Base-by-base conservation (phyloP, 2,797 vertebrate genomes). In the Sebastes umbrosus region DNA sequence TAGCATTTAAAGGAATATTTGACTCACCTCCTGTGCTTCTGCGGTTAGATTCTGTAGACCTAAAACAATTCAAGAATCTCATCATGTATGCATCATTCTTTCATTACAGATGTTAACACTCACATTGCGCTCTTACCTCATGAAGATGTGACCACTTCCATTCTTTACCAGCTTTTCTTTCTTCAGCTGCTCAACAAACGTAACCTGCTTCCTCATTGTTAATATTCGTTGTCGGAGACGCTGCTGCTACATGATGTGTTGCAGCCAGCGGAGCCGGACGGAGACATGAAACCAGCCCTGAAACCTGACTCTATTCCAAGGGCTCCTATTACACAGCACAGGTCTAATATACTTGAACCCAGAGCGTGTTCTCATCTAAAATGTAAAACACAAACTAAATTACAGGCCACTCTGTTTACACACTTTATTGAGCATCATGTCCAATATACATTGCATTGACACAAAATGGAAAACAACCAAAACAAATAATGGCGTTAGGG, bases 401-500 rank as follows among this genome's bases (percentile, higher is more conserved):
- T 72, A 84, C 76, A 86, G 83, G 64, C 67, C 22, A 58, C 60
- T 94, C 70, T 79, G 88, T 94, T 94, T 93, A 93, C 93, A 95
- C 93, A 93, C 93, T 96, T 96, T 96, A 96, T 96, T 96, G 87
- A 94, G 93, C 92, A 93, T 94, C 89, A 93, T 91, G 90, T 94
- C 93, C 88, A 94, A 94, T 94, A 95, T 94, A 95, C 93, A 95
- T 92, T 94, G 94, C 93, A 94, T 92, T 89, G 90, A 94, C 92
- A 94, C 89, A 90, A 93, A 94, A 92, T 85, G 85, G 46, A 75
- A 60, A 80, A 77, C 11, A 63, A 64, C 11, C 83, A 71, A 36
- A 82, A 89, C 20, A 84, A 85, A 88, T 79, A 84, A 87, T 87
- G 90, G 92, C 85, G 29, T 87, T 88, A 85, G 84, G 84, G 86